These are phyloP conservation scores for Caenorhabditis angaria DNA, from an alignment of 2,888 invertebrate genomes.

Conservation along the genomic window DNA sequence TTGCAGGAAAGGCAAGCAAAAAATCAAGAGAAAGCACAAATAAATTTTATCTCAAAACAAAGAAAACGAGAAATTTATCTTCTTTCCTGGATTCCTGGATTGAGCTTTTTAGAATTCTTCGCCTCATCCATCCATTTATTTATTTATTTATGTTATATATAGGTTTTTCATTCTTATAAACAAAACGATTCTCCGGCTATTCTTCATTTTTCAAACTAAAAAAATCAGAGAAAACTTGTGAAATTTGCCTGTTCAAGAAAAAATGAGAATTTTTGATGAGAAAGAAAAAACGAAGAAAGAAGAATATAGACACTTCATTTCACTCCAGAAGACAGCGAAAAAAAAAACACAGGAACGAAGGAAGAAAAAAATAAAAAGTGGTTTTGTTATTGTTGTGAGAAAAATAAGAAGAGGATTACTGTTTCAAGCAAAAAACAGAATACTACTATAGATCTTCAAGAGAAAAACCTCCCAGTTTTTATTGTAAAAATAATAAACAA, in stretches of 20 bases:
- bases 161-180: background rate
- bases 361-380: background rate
- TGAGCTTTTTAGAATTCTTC: background rate
- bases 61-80: slow-evolving; percentile 11
- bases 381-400: slow-evolving; percentile 2
- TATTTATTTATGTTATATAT: background rate
- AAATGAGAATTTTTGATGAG: background rate
- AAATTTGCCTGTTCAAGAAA: background rate
- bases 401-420: background rate
- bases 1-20: background rate
- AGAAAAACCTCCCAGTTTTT: no score
- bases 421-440: background rate
- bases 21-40: background rate
- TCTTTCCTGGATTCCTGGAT: no score
- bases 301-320: background rate
- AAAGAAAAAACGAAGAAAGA: background rate
- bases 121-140: background rate
- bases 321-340: background rate
- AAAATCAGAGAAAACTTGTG: background rate
- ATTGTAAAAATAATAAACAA: background rate
- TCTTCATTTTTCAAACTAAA: background rate
- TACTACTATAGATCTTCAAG: background rate
- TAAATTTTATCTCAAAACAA: slow-evolving; percentile 20
- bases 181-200: no score
- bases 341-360: background rate